Conservation (phyloP, 35 echinoderm and acorn worm species). For the Amphiura filiformis region DNA sequence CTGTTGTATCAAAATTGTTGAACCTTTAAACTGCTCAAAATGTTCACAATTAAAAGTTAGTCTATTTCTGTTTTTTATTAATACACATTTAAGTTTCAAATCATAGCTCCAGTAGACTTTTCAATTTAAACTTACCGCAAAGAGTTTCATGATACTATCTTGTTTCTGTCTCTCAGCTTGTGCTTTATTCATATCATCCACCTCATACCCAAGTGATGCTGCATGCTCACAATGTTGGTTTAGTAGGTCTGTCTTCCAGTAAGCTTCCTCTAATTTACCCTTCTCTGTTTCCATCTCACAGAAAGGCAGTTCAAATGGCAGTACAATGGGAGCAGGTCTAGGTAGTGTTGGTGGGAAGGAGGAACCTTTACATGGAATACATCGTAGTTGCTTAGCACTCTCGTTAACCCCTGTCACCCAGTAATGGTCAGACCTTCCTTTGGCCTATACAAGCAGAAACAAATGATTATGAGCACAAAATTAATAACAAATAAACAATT, state of each 20-base stretch:
- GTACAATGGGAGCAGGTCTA: conserved; percentile 62
- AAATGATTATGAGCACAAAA: not conserved
- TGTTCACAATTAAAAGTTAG: too few species aligned
- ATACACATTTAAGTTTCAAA: too few species aligned
- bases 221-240: conserved; percentile 41
- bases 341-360: conserved; percentile 92
- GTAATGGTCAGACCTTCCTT: conserved; percentile 84
- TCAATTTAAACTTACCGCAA: conserved; percentile 85
- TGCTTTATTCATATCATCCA: conserved; percentile 48
- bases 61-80: too few species aligned
- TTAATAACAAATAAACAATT: not conserved
- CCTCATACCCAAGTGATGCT: conserved; percentile 33
- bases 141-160: conserved; percentile 87
- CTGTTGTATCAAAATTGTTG: too few species aligned
- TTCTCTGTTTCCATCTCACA: conserved; percentile 92
- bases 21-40: too few species aligned
- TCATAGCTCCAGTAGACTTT: too few species aligned
- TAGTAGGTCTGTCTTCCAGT: conserved; percentile 53
- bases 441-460: conserved; percentile 47
- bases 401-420: conserved; percentile 95
- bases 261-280: conserved; percentile 78
- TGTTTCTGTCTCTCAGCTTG: conserved; percentile 50
- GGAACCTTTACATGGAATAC: conserved; percentile 86
- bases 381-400: conserved; percentile 66
- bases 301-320: conserved; percentile 82